These are phyloP conservation scores for Medauroidea extradentata DNA, from an alignment of 1,140 invertebrate species.

Conservation along the genomic window DNA sequence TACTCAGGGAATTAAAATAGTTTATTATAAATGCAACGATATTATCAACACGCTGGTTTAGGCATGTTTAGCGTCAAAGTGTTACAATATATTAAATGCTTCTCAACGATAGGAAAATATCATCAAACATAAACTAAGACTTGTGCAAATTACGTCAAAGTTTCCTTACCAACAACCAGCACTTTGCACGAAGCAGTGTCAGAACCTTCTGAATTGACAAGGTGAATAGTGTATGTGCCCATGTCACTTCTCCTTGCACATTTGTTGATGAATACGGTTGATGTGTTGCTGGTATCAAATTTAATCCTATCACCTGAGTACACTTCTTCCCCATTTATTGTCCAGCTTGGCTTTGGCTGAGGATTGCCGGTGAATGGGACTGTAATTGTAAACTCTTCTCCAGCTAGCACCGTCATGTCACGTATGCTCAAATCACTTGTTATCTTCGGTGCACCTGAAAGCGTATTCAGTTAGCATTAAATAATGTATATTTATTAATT, in stretches of 20 bases:
- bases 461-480: too few species aligned
- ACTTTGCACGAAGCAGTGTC: conserved; percentile 87
- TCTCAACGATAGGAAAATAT: too few species aligned
- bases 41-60: too few species aligned
- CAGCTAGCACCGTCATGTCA: conserved; percentile 92
- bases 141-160: too few species aligned
- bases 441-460: conserved; percentile 75
- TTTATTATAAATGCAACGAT: too few species aligned
- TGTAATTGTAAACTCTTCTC: conserved; percentile 92
- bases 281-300: conserved; percentile 77
- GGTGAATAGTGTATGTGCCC: conserved; percentile 86
- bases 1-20: too few species aligned
- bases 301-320: conserved; percentile 75
- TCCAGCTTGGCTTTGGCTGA: conserved; percentile 82
- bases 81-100: too few species aligned
- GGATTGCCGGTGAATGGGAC: conserved; percentile 91
- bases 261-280: conserved; percentile 82
- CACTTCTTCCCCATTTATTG: conserved; percentile 81
- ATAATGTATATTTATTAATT: conserved; percentile 17
- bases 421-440: conserved; percentile 87
- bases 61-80: too few species aligned
- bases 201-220: conserved; percentile 83
- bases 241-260: conserved; percentile 84
- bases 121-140: too few species aligned
- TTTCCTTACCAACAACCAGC: conserved; percentile 59